Conservation (phyloP, 53 echinoderm and acorn worm genomes). For the Henricia sp. region DNA sequence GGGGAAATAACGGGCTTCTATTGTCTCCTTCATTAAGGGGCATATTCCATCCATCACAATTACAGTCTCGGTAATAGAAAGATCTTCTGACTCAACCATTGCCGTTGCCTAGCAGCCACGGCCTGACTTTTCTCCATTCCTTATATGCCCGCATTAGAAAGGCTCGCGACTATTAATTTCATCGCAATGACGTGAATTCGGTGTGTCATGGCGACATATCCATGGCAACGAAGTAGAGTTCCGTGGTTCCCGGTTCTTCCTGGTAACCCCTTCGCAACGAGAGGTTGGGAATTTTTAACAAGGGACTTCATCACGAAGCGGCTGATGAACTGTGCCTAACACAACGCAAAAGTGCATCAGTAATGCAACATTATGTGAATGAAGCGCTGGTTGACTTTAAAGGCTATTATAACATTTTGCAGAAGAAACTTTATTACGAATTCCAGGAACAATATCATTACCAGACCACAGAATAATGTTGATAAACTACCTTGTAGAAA, state of each 20-base stretch:
- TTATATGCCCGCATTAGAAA: not conserved
- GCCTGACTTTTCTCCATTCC: conserved; percentile 24
- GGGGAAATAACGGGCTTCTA: not conserved
- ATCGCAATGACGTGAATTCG: conserved; percentile 11
- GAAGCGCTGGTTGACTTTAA: too few relatives aligned
- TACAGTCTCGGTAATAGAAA: conserved; percentile 10
- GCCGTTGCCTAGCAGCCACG: conserved; percentile 42
- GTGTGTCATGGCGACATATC: conserved; percentile 41
- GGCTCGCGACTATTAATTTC: not conserved
- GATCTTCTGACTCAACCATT: conserved; percentile 24
- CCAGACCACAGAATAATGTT: too few relatives aligned
- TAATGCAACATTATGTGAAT: too few relatives aligned
- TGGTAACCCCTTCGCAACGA: not conserved
- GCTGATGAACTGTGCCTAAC: too few relatives aligned
- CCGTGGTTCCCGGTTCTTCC: conserved; percentile 5
- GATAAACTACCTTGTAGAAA: too few relatives aligned
- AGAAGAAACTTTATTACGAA: too few relatives aligned
- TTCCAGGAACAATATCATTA: too few relatives aligned
- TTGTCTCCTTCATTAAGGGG: conserved; percentile 18
- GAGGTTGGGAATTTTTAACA: too few relatives aligned
- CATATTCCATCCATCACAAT: conserved; percentile 50
- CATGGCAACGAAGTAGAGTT: conserved; percentile 40
- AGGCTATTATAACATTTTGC: too few relatives aligned
- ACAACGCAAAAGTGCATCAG: too few relatives aligned
- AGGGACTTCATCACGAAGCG: too few relatives aligned